Percentiles rank a stretch among this genome's conserved stretches.
Evolutionary conservation across 2,888 invertebrate species (phyloP).

Genomic region (Hermaeophaga mercurialis): DNA sequence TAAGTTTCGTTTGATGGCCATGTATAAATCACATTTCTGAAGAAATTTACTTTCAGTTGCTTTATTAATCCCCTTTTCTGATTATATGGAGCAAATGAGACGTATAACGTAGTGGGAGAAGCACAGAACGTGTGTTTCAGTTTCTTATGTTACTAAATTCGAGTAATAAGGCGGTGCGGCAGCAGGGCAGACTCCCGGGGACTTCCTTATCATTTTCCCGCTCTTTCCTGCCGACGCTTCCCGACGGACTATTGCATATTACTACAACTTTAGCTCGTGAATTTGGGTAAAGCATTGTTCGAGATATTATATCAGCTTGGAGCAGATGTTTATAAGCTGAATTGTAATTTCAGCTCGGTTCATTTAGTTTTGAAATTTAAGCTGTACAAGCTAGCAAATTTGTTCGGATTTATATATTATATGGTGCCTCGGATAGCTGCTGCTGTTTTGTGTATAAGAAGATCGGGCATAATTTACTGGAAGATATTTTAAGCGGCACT

Average conservation of each 20-base stretch:
- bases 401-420: conserved; percentile 23
- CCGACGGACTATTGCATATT: conserved; percentile 22
- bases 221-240: conserved; percentile 14
- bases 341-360: conserved; percentile 30
- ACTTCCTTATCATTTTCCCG: conserved; percentile 36
- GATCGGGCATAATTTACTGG: conserved; percentile 19
- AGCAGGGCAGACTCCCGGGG: background rate
- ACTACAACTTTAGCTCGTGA: conserved; percentile 32
- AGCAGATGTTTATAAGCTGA: conserved; percentile 32
- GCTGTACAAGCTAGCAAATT: conserved; percentile 27
- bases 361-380: conserved; percentile 27
- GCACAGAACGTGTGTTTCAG: conserved; percentile 39
- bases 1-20: too few relatives aligned
- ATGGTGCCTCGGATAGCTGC: conserved; percentile 5
- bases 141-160: conserved; percentile 38
- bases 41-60: too few relatives aligned
- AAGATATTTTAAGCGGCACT: conserved; percentile 8
- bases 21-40: too few relatives aligned
- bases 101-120: conserved; percentile 11
- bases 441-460: conserved; percentile 2
- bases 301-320: conserved; percentile 33
- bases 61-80: too few relatives aligned
- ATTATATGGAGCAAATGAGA: conserved; percentile 8
- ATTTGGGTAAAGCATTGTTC: conserved; percentile 32
- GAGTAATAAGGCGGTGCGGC: conserved; percentile 29